Percentiles rank a stretch among this genome's conserved stretches.
Evolutionary conservation across 2,113 vertebrate species (phyloP).

Genomic region (Tragelaphus buxtoni): DNA sequence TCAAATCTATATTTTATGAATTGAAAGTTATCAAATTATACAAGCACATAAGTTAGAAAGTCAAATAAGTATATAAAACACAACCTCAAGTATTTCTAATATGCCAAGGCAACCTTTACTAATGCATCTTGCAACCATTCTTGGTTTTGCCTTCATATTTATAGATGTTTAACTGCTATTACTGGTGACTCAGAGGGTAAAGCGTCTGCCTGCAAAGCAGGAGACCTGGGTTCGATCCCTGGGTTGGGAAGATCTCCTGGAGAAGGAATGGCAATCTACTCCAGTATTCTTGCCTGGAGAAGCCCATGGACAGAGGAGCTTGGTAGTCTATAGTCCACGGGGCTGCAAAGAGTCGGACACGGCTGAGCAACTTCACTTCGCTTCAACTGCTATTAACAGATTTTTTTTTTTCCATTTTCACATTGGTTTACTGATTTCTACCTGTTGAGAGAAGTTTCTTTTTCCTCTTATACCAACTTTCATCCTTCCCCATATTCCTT

Average conservation of each 20-base stretch:
- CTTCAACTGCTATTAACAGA: neutral
- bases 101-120: neutral
- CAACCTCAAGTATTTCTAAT: neutral
- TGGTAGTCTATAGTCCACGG: too few species aligned
- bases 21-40: neutral
- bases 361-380: too few species aligned
- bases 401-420: neutral
- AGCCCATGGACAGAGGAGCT: too few species aligned
- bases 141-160: neutral
- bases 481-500: neutral
- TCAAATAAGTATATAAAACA: neutral
- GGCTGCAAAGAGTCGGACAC: too few species aligned
- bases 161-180: neutral
- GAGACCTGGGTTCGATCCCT: too few species aligned
- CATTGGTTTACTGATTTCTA: neutral
- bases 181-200: too few species aligned
- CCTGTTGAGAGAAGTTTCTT: neutral
- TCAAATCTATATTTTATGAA: neutral
- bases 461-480: neutral
- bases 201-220: too few species aligned
- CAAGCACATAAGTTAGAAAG: neutral
- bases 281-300: too few species aligned
- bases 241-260: too few species aligned
- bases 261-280: too few species aligned
- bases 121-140: neutral